Evolutionary conservation across 2,113 vertebrate species (phyloP), one percentile per base, ranked within the genome.

Genomic region (Notarius lentiginosus): DNA sequence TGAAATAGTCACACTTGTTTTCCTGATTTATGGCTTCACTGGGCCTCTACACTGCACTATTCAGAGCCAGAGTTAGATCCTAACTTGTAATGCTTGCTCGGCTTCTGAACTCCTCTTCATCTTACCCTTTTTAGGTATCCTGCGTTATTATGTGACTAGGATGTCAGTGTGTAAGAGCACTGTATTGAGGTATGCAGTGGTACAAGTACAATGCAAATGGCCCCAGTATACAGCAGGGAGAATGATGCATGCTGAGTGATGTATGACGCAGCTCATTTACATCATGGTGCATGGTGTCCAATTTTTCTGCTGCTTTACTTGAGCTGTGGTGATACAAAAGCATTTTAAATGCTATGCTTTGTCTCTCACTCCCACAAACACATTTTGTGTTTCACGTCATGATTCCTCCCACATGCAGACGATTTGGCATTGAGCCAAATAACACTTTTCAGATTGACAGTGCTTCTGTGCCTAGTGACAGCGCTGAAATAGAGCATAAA

Each of bases 11-110:
- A 65, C 66, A 89, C 49, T 58, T 86, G 11, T 89, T 88, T 85
- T 87, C 79, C 51, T 84, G 63, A 86, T 79, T 84, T 77, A 34
- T 56, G 84, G 87, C 75, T 81, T n/a, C 9, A 66, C 14, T 41
- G 56, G 84, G 86, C 87, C 79, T 76, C 79, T 88, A 41, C 81
- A 90, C 68, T 88, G 85, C 79, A 90, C 87, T 89, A 81, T 75
- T 82, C 61, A 84, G 56, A 82, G 82, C 58, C 77, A 15, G 72
- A 83, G 65, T 79, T 56, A 86, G 76, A 63, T 66, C 60, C 63
- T 86, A 56, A 81, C 80, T 58, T 85, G 61, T 56, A 83, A 79
- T 41, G 72, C 73, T 63, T 10, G 60, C 79, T 89, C 81, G 30
- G n/a, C 83, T 51, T 75, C 80, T 10, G 55, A 63, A 53, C 70